These are phyloP conservation scores for Peucedramus taeniatus DNA, from an alignment of 2,113 vertebrate genomes.

Conservation along the genomic window DNA sequence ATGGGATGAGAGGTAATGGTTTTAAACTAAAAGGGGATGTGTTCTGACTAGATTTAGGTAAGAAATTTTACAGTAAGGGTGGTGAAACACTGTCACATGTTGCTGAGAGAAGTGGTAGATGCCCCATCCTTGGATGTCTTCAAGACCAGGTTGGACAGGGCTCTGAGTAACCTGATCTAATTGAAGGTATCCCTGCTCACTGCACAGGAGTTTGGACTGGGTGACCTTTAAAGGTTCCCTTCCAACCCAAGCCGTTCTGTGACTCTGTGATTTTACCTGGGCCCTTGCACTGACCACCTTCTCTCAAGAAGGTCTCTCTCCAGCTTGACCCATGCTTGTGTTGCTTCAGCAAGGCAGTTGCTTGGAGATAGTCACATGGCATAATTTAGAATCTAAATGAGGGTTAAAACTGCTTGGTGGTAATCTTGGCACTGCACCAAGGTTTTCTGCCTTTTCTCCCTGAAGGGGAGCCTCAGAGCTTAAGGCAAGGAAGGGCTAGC, in stretches of 20 bases:
- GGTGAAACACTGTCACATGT: neutral
- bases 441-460: neutral
- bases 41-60: neutral
- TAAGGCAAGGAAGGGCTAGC: neutral
- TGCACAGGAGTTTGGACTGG: neutral
- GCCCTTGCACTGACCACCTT: neutral
- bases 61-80: neutral
- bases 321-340: neutral
- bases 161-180: neutral
- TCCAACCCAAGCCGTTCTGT: accelerated
- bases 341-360: neutral
- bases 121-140: neutral
- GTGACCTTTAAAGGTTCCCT: neutral
- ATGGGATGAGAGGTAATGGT: neutral
- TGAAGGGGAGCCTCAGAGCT: neutral
- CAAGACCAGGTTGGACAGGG: neutral
- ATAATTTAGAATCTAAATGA: neutral
- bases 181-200: neutral
- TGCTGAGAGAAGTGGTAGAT: neutral
- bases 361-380: neutral
- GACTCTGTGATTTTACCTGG: neutral
- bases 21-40: neutral
- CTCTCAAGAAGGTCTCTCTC: accelerated
- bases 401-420: neutral
- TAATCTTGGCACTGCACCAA: neutral